A percentile compares a stretch with the other conserved stretches of the same genome.
phyloP scores from a whole-genome alignment of 2,888 invertebrate species.

The Chalcis sispes region DNA sequence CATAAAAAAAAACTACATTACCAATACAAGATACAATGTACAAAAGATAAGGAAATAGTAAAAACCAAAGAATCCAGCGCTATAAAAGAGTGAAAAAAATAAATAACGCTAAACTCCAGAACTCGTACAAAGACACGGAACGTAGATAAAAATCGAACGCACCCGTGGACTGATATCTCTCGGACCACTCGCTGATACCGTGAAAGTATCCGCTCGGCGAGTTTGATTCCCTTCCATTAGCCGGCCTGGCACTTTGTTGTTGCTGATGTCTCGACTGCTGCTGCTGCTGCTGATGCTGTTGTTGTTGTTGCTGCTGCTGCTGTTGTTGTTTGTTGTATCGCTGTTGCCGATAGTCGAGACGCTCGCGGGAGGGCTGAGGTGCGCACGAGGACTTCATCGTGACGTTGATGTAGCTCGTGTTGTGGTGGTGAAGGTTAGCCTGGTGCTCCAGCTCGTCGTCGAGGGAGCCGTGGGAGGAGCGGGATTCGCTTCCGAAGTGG shows the following conservation, averaged over 20 bases:
- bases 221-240: conserved; percentile 63
- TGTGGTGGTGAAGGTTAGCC: conserved; percentile 79
- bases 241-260: conserved; percentile 9
- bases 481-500: conserved; percentile 92
- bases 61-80: too few relatives aligned
- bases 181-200: conserved; percentile 89
- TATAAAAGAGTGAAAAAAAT: too few relatives aligned
- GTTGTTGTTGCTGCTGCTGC: conserved; percentile 43
- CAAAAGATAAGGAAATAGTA: too few relatives aligned
- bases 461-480: conserved; percentile 85
- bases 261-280: conserved; percentile 41
- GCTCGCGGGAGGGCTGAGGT: conserved; percentile 55
- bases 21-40: too few relatives aligned
- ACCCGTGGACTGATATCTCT: conserved; percentile 76
- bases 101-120: neutral
- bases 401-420: conserved; percentile 86
- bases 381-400: conserved; percentile 81
- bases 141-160: conserved; percentile 25
- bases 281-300: conserved; percentile 29
- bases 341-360: conserved; percentile 53
- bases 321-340: conserved; percentile 36
- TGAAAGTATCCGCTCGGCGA: conserved; percentile 80
- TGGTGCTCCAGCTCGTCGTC: conserved; percentile 77
- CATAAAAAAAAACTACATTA: too few relatives aligned
- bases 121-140: neutral